These are phyloP conservation scores for Hirtodrosophila trivittata DNA, from an alignment of 2,888 invertebrate species.

Conservation along the genomic window DNA sequence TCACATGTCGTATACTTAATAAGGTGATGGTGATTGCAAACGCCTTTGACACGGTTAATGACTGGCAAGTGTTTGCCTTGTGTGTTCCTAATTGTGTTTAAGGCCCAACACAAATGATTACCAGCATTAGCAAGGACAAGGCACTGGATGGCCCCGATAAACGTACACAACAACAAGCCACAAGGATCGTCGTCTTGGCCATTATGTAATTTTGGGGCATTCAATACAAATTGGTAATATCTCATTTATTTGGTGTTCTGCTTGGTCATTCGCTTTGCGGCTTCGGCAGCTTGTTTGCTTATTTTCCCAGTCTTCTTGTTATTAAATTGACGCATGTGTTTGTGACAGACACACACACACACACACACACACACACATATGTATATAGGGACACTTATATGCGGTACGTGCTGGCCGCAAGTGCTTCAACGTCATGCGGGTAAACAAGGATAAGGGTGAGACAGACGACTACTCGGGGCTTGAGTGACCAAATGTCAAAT, in stretches of 20 bases:
- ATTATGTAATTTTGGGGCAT: constrained; percentile 71
- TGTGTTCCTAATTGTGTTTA: constrained; percentile 67
- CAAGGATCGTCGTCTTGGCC: constrained; percentile 32
- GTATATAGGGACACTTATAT: constrained; percentile 46
- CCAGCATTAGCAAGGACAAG: constrained; percentile 11
- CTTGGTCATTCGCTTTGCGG: constrained; percentile 29
- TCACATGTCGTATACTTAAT: constrained; percentile 61
- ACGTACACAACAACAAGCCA: constrained; percentile 6
- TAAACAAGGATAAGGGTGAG: constrained; percentile 19
- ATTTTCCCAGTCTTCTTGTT: constrained; percentile 41
- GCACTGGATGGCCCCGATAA: background rate
- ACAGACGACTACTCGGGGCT: background rate
- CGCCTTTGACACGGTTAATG: constrained; percentile 76
- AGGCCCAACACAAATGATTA: constrained; percentile 35
- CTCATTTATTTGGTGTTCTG: constrained; percentile 66
- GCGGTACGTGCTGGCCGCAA: constrained; percentile 47
- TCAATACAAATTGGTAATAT: constrained; percentile 78
- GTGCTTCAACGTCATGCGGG: constrained; percentile 46
- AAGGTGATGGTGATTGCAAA: constrained; percentile 57
- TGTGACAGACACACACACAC: constrained; percentile 46
- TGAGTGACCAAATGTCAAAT: constrained; percentile 79
- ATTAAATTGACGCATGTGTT: constrained; percentile 68
- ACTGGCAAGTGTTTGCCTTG: constrained; percentile 72
- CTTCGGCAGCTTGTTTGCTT: constrained; percentile 25
- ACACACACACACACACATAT: constrained; percentile 9